Base-by-base conservation (phyloP, 2,797 vertebrate genomes). In the Thalassophryne amazonica region DNA sequence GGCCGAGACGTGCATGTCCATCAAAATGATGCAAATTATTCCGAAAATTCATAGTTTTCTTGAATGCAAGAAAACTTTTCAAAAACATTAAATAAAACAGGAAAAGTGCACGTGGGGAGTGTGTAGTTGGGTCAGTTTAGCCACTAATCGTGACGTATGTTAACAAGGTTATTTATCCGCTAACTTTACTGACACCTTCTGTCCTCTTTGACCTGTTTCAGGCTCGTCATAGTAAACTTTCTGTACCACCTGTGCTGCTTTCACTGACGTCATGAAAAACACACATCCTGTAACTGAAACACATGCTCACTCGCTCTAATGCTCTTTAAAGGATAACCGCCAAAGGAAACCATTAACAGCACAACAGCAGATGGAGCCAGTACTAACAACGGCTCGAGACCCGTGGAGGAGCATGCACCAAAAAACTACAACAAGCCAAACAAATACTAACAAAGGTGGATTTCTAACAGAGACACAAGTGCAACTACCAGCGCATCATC, bases 191-290 rank as follows among this genome's bases (percentile, higher is more conserved):
- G 76, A 91, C 91, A 40, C 90, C 92, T 92, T 92, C 89, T 89
- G 67, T 91, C 89, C 89, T 94, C 88, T 96, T 91, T 94, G 93
- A 93, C 93, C 95, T 92, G 87, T 98, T 98, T 80, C 92, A 99
- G 96, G 95, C 96, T 96, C 92, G 86, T 89, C 88, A 81, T 95
- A 96, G 91, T 94, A 93, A 70, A 91, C 92, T 94, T 93, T 94
- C 91, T 94, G 92, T 92, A 91, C 92, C 91, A 72, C 92, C 93
- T 93, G 93, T 90, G 94, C 94, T 94, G 93, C 93, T 97, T 97
- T 94, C 92, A 93, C 93, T 95, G 93, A 95, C 94, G 91, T 88
- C 93, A 88, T 93, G 93, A 96, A 71, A 72, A 56, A 40, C 38
- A 27, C 27, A 47, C 46, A 59, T 89, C 92, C 93, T 91, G 92